These are phyloP conservation scores for Cryptotermes secundus DNA, from an alignment of 1,140 invertebrate genomes.

Conservation along the genomic window DNA sequence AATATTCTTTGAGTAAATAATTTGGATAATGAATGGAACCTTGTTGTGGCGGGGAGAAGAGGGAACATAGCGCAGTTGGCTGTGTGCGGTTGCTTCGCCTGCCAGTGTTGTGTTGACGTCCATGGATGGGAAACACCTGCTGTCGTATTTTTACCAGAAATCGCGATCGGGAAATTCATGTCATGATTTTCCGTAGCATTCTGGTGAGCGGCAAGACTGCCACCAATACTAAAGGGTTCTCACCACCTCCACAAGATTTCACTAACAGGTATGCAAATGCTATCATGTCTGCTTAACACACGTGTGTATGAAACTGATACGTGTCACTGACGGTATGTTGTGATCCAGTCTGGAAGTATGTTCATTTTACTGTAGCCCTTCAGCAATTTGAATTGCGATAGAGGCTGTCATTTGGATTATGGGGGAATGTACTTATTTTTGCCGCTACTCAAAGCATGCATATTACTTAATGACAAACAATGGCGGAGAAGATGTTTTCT, in stretches of 20 bases:
- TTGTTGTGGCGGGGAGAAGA: neutral
- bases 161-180: constrained; percentile 10
- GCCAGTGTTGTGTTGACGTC: too few relatives aligned
- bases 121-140: neutral
- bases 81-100: neutral
- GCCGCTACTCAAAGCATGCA: too few relatives aligned
- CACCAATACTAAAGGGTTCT: neutral
- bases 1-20: neutral
- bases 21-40: constrained; percentile 10
- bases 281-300: too few relatives aligned
- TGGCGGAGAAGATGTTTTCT: too few relatives aligned
- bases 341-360: too few relatives aligned
- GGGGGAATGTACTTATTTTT: too few relatives aligned
- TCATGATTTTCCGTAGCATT: neutral
- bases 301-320: too few relatives aligned
- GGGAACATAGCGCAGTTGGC: neutral
- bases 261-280: neutral
- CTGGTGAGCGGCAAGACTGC: neutral
- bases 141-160: neutral
- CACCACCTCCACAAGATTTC: neutral
- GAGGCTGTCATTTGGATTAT: too few relatives aligned
- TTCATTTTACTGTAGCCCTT: too few relatives aligned
- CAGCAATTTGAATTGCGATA: too few relatives aligned
- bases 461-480: too few relatives aligned
- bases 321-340: too few relatives aligned